Evolutionary conservation across 2,888 invertebrate species (phyloP).

Genomic region (Ophioninae sp.): DNA sequence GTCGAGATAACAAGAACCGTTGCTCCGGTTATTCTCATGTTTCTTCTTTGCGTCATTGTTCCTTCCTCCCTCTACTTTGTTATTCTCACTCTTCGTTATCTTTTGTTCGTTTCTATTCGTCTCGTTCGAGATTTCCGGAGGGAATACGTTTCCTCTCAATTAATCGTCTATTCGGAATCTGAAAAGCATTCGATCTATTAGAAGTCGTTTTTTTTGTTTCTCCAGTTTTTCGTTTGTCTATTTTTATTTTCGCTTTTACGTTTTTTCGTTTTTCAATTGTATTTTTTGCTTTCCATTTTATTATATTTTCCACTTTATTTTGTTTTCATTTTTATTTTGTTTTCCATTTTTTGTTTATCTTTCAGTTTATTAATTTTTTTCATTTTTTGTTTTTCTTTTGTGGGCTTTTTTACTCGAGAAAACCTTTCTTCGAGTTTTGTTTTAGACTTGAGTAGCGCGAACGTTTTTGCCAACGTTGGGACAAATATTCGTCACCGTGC

Average conservation of each 20-base stretch:
- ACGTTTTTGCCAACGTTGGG: conserved; percentile 13
- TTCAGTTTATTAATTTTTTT: no score
- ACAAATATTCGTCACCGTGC: conserved; percentile 50
- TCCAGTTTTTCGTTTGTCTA: no score
- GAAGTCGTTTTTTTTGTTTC: no score
- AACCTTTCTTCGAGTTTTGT: no score
- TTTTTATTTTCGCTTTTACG: no score
- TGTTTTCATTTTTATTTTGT: no score
- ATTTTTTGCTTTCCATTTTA: no score
- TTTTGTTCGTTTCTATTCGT: conserved; percentile 1
- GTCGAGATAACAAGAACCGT: conserved; percentile 40
- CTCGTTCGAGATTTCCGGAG: conserved; percentile 1
- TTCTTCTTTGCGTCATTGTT: conserved; percentile 46
- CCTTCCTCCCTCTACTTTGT: conserved; percentile 27
- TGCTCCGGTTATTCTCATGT: conserved; percentile 24
- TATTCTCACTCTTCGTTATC: neutral
- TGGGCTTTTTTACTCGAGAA: no score
- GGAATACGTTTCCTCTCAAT: neutral
- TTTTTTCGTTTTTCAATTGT: no score
- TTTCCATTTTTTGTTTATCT: no score
- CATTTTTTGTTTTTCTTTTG: no score
- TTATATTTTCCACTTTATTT: no score
- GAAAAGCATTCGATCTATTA: neutral
- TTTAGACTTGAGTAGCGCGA: neutral
- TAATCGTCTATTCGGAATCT: conserved; percentile 13